Evolutionary conservation across 2,113 vertebrate genomes (phyloP).

Genomic region (Aegithalos caudatus): DNA sequence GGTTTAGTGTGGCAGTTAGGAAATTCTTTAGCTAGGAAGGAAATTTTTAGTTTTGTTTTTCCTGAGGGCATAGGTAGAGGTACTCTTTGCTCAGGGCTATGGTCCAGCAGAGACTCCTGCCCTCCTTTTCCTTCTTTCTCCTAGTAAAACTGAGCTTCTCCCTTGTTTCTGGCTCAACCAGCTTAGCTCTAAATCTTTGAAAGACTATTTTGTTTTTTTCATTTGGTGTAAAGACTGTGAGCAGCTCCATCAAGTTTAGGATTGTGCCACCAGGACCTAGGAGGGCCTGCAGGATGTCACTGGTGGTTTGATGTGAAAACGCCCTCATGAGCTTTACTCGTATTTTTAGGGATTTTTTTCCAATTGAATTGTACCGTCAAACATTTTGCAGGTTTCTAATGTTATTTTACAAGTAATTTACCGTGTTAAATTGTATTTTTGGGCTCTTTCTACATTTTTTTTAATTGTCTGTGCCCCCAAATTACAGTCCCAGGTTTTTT

Average conservation of each 20-base stretch:
- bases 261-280: background rate
- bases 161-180: background rate
- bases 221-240: background rate
- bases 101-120: background rate
- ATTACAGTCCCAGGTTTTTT: background rate
- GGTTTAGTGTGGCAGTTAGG: background rate
- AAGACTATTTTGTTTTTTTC: background rate
- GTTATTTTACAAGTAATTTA: background rate
- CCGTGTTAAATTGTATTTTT: background rate
- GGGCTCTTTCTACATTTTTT: background rate
- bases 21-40: background rate
- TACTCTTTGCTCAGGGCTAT: background rate
- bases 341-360: background rate
- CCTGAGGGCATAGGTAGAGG: background rate
- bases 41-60: background rate
- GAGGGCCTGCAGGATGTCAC: background rate
- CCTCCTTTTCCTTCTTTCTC: background rate
- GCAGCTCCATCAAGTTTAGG: background rate
- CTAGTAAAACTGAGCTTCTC: background rate
- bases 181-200: background rate
- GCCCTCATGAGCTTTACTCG: background rate
- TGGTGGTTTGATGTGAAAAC: background rate
- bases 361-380: fast-evolving
- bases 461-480: background rate
- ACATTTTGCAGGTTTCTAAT: background rate